Base-by-base conservation (phyloP, 1,140 invertebrate species). In the Aphelenchoides besseyi region DNA sequence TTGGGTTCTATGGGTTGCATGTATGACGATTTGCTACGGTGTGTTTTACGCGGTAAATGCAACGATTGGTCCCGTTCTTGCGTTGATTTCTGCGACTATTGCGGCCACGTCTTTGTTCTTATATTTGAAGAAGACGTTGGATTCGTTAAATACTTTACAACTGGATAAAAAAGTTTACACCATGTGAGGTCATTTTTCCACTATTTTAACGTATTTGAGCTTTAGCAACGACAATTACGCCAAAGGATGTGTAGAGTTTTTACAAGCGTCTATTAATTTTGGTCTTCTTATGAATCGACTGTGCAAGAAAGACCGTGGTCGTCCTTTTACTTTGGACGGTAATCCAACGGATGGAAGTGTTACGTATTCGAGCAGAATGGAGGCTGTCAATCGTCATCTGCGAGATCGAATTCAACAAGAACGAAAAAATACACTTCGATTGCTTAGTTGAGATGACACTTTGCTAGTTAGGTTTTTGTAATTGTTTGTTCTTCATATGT, bases 401-500 rank as follows among this genome's bases (percentile, higher is more conserved):
- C 12, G 30, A 2, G 59, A 16, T 16, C n/a, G 28, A 1, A 30
- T n/a, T n/a, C 16, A 61, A 30, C 1, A 61, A 61, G 59, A 2
- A 18, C n/a, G 59, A 29, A 61, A 61, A 29, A 61, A n/a, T 1
- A 61, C n/a, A 36, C 55, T 59, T 23, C 5, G 55, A 59, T 18
- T 8, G 55, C 5, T 59, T 28, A 16, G 12, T 8, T 5, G 23
- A 59, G 32, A 59, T 8, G 16, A 59, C 5, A 33, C 41, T 48
- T 48, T 48, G 12, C 41, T 48, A 23, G 12, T 48, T 59, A 66
- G 36, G 30, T n/a, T 66, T 26, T 37, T 35, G 30, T 18, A 32
- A 23, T 36, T 66, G 63, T 66, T 66, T 36, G 12, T 66, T 66
- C 28, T 66, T 66, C 0, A 2, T 66, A n/a, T 66, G 59, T 61